Evolutionary conservation across 2,888 invertebrate genomes (phyloP), one percentile per base, ranked within the genome.

Genomic region (Macroteleia sp.): DNA sequence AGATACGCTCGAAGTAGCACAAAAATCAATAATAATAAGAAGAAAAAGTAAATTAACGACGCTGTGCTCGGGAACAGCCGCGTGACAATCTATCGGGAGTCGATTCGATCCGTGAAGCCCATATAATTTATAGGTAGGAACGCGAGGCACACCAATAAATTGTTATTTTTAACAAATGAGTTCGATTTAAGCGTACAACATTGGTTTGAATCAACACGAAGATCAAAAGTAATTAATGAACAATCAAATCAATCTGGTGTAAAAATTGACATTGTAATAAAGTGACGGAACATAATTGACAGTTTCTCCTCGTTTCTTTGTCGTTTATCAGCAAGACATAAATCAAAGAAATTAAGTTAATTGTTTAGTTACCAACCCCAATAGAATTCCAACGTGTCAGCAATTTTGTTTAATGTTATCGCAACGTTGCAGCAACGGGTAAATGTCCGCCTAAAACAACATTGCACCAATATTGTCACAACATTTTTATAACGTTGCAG

Each of bases 11-110:
- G 67, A 59, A 67, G 61, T 73, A 62, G 71, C 59, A 76, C 64
- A 64, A 61, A 71, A 77, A 77, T 77, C 77, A 71, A 77, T 73
- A 67, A 73, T 67, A 67, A 73, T 73, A 67, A 61, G 52, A 77
- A 66, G 66, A 77, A 77, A 73, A 77, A 77, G 69, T 57, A 64
- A 70, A 76, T 76, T 77, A 67, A 71, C 62, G 67, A 59, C 56
- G 28, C 34, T 19, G 66, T 54, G 14, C 42, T 50, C 32, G 30
- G 19, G 41, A 62, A 54, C 46, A 54, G 28, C 46, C 22, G 34
- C 44, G 57, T 77, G 57, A 77, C 64, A 76, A 76, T 70, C 70
- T 76, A 62, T 64, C 42, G 57, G 44, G 52, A 74, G 30, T 30
- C 44, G 48, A 52, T 62, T 75, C 54, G 69, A 62, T 69, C 59